These are phyloP conservation scores for Toxotes chatareus DNA, from an alignment of 2,113 vertebrate genomes.

Conservation along the genomic window DNA sequence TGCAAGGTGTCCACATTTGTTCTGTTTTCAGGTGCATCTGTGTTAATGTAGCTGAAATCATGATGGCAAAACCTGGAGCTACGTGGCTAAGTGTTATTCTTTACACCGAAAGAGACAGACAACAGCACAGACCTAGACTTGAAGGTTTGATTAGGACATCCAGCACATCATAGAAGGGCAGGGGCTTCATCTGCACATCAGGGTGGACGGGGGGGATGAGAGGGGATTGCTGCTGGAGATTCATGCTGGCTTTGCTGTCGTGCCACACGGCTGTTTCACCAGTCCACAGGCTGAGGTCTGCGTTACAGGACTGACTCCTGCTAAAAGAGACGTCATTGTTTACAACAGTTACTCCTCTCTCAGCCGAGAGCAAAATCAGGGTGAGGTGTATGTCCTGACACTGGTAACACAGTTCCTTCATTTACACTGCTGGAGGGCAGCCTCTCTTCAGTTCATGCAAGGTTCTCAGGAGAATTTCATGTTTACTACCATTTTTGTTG, in stretches of 20 bases:
- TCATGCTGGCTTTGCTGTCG: conserved; percentile 87
- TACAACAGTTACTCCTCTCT: conserved; percentile 53
- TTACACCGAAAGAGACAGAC: background rate
- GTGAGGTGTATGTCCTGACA: background rate
- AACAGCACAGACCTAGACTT: conserved; percentile 89
- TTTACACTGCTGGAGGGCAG: conserved; percentile 66
- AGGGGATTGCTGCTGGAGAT: conserved; percentile 90
- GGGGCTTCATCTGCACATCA: conserved; percentile 93
- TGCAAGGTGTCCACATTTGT: too few relatives aligned
- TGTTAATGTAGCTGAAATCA: background rate
- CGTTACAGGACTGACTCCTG: conserved; percentile 82
- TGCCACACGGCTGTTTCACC: conserved; percentile 82
- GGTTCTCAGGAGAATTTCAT: background rate
- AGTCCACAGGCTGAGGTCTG: conserved; percentile 76
- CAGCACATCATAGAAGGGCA: conserved; percentile 96
- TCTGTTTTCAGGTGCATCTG: too few relatives aligned
- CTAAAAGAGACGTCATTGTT: conserved; percentile 80
- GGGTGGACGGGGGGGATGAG: conserved; percentile 95
- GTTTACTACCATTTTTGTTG: background rate
- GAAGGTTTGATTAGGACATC: conserved; percentile 97
- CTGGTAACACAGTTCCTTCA: conserved; percentile 64
- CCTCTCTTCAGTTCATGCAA: background rate
- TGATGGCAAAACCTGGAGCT: background rate
- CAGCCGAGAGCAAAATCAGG: conserved; percentile 62
- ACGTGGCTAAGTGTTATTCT: background rate